Percentiles rank a stretch among this genome's conserved stretches.
Evolutionary conservation across 1,140 invertebrate genomes (phyloP).

Genomic region (Chlorops oryzae): DNA sequence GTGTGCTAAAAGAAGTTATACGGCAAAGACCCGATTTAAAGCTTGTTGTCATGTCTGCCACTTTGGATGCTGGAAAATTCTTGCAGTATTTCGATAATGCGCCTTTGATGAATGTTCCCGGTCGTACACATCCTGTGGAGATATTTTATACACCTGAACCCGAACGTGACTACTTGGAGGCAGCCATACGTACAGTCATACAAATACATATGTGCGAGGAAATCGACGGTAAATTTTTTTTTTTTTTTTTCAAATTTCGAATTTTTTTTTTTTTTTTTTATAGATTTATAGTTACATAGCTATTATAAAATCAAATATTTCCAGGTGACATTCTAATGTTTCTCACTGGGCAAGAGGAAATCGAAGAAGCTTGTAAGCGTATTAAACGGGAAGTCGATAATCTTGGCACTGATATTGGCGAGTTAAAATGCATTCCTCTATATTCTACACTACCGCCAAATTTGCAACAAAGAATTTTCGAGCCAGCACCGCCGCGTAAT

Average conservation of each 20-base stretch:
- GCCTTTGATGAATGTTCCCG: constrained; percentile 97
- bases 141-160: constrained; percentile 99
- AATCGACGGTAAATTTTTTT: constrained; percentile 55
- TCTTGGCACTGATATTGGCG: constrained; percentile 91
- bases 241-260: too few relatives aligned
- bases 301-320: not conserved
- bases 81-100: constrained; percentile 98
- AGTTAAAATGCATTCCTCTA: constrained; percentile 96
- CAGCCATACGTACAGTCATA: constrained; percentile 95
- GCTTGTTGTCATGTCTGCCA: constrained; percentile 99
- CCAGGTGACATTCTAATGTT: constrained; percentile 86
- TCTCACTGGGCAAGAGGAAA: constrained; percentile 92
- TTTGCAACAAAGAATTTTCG: constrained; percentile 96
- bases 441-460: constrained; percentile 98
- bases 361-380: constrained; percentile 98
- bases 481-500: constrained; percentile 86
- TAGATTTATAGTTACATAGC: not conserved
- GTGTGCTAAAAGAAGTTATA: constrained; percentile 94
- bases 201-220: constrained; percentile 99
- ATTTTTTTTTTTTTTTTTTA: not conserved
- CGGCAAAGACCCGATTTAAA: constrained; percentile 92
- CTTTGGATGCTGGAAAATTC: constrained; percentile 99
- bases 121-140: constrained; percentile 87
- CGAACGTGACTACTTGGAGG: constrained; percentile 96
- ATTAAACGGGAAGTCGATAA: constrained; percentile 97